Conservation (phyloP, 1,140 invertebrate genomes). For the Drosophila persimilis region DNA sequence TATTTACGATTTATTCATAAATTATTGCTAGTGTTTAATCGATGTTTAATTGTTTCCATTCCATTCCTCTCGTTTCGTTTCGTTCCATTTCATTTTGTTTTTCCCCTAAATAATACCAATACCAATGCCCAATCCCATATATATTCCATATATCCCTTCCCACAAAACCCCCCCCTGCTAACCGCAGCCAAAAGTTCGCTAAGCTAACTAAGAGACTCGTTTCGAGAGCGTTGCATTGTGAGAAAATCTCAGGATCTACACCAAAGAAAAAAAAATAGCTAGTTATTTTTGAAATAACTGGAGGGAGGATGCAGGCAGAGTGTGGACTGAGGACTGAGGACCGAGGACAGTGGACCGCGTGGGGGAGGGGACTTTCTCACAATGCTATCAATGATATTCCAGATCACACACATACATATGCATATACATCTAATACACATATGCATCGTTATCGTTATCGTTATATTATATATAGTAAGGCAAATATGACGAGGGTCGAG, state of each 20-base stretch:
- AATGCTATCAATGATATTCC: constrained; percentile 31
- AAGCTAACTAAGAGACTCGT: constrained; percentile 31
- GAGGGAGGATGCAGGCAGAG: too few relatives aligned
- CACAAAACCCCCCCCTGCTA: too few relatives aligned
- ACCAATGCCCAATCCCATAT: not conserved
- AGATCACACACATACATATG: constrained; percentile 28
- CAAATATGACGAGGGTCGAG: constrained; percentile 68
- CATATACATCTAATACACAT: constrained; percentile 13
- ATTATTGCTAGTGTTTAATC: constrained; percentile 46
- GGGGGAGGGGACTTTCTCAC: constrained; percentile 11
- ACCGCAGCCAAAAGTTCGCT: constrained; percentile 17
- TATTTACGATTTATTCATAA: constrained; percentile 33
- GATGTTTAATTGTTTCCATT: constrained; percentile 34
- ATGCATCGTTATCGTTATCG: constrained; percentile 12
- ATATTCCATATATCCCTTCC: not conserved
- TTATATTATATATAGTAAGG: constrained; percentile 79
- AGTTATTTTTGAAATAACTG: constrained; percentile 45
- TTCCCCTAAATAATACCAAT: too few relatives aligned
- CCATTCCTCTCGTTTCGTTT: not conserved
- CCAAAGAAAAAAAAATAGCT: constrained; percentile 10
- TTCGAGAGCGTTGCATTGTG: constrained; percentile 7
- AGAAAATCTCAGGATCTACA: constrained; percentile 26
- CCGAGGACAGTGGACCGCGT: not conserved
- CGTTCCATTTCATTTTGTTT: constrained; percentile 5
- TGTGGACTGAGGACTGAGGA: not conserved